Evolutionary conservation across 2,113 vertebrate species (phyloP).

Genomic region (Microcebus griseorufus): DNA sequence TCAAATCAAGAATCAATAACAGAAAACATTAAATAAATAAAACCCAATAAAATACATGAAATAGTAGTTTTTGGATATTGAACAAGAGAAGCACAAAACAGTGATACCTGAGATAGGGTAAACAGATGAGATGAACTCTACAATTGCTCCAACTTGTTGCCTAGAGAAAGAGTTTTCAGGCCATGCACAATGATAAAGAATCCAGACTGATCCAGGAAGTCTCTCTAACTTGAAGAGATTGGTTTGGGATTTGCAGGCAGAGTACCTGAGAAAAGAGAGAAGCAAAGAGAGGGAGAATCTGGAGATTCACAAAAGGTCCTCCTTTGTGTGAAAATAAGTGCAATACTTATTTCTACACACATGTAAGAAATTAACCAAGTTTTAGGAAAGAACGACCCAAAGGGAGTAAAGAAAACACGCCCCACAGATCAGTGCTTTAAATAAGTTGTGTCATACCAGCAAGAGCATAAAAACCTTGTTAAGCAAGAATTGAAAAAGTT

Average conservation of each 20-base stretch:
- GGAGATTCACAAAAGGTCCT: not conserved
- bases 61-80: not conserved
- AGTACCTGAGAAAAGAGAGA: not conserved
- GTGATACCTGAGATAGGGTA: not conserved
- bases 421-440: accelerated
- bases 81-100: not conserved
- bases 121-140: not conserved
- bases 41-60: not conserved
- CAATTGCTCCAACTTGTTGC: not conserved
- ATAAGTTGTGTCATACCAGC: not conserved
- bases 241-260: not conserved
- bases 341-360: not conserved
- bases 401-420: not conserved
- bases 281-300: not conserved
- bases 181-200: not conserved
- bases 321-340: not conserved
- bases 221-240: not conserved
- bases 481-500: not conserved
- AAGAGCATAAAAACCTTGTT: not conserved
- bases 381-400: not conserved
- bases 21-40: not conserved
- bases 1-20: not conserved
- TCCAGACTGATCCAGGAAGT: not conserved
- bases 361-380: not conserved
- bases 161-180: not conserved